Conservation (phyloP, 30 jellyfish, hydroid and myxozoan species). For the Hydractinia symbiolongicarpus region DNA sequence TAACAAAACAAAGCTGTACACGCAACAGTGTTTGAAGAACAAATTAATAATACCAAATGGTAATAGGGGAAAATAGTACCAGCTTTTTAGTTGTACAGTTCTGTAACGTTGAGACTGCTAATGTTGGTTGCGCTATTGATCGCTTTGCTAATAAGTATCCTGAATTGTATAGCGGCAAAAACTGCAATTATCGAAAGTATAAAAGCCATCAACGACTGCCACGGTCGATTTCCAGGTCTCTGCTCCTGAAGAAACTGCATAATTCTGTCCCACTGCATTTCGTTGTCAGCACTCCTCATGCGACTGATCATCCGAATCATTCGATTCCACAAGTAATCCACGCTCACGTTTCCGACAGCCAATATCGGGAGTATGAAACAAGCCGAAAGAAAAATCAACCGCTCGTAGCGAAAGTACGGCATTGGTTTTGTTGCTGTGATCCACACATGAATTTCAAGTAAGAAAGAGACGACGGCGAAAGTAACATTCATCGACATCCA, state of each 20-base stretch:
- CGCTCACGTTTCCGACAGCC: conserved; percentile 88
- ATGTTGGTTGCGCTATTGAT: conserved; percentile 79
- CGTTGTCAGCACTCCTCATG: conserved; percentile 68
- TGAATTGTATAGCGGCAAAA: conserved; percentile 93
- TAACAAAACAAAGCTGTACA: too few species aligned
- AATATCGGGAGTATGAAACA: conserved; percentile 88
- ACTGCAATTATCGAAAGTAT: conserved; percentile 91
- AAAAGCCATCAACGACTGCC: conserved; percentile 99
- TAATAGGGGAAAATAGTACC: too few species aligned
- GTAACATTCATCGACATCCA: conserved; percentile 94
- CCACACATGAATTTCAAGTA: conserved; percentile 90
- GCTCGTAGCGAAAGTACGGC: conserved; percentile 70
- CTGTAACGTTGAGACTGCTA: conserved; percentile 39
- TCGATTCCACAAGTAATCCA: conserved; percentile 92
- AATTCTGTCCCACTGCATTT: conserved; percentile 74
- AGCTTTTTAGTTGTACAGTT: neutral
- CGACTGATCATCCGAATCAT: conserved; percentile 91
- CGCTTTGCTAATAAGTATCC: conserved; percentile 92
- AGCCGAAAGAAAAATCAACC: conserved; percentile 69
- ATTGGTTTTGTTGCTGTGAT: conserved; percentile 55
- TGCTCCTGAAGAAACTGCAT: conserved; percentile 97
- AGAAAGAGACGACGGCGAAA: conserved; percentile 58
- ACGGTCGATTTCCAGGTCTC: conserved; percentile 95
- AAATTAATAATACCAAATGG: too few species aligned
- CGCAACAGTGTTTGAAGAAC: too few species aligned